Percentiles rank a stretch among this genome's conserved stretches.
Evolutionary conservation across 2,113 vertebrate species (phyloP).

Genomic region (Thalassoma bifasciatum): DNA sequence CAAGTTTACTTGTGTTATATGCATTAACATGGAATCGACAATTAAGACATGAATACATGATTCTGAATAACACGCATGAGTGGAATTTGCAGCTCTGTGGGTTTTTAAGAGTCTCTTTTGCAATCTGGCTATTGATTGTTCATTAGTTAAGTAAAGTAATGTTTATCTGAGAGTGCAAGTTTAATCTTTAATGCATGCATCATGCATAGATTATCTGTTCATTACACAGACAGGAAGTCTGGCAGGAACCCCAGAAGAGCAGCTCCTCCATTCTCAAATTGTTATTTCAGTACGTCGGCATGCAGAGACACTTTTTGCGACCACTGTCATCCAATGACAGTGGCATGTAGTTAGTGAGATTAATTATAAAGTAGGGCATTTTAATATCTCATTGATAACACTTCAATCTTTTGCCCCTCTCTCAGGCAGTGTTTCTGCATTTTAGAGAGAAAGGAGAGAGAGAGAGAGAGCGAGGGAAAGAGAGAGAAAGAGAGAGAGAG

Average conservation of each 20-base stretch:
- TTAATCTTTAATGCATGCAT: constrained; percentile 65
- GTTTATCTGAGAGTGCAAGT: constrained; percentile 50
- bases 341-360: constrained; percentile 60
- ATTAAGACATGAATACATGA: background rate
- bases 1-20: too few species aligned
- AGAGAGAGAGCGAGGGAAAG: too few species aligned
- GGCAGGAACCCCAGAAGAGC: constrained; percentile 34
- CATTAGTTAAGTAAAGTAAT: constrained; percentile 54
- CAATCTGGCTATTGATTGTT: constrained; percentile 47
- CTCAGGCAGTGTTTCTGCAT: constrained; percentile 7
- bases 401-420: constrained; percentile 47
- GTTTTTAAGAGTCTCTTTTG: constrained; percentile 37
- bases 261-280: constrained; percentile 1
- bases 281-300: constrained; percentile 10
- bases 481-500: constrained; percentile 1
- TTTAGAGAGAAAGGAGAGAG: background rate
- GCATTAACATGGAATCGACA: too few species aligned
- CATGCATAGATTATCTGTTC: constrained; percentile 74
- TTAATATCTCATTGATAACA: constrained; percentile 69
- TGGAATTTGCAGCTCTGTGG: background rate
- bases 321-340: constrained; percentile 32
- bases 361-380: constrained; percentile 62
- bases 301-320: constrained; percentile 43
- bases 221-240: constrained; percentile 60
- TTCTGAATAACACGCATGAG: constrained; percentile 9